Conservation (phyloP, 2,797 vertebrate genomes). For the Microcaecilia unicolor region DNA sequence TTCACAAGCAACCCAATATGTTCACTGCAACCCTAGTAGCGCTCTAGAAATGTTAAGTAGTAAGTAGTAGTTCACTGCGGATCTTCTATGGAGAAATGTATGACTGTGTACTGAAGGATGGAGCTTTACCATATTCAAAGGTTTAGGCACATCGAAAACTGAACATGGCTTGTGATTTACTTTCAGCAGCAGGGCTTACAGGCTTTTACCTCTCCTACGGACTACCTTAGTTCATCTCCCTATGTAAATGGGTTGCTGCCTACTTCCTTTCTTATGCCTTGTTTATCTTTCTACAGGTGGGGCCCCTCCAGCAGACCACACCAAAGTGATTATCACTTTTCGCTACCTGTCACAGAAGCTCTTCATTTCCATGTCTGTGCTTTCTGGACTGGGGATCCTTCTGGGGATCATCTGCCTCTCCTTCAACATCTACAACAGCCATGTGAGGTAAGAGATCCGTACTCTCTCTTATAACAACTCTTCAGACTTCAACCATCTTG, state of each 20-base stretch:
- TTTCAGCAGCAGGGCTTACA: no score
- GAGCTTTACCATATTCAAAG: no score
- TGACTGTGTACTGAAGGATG: no score
- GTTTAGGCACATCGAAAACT: no score
- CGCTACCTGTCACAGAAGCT: slow-evolving; percentile 87
- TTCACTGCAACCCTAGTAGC: no score
- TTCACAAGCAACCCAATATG: no score
- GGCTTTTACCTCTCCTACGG: neutral
- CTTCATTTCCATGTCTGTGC: slow-evolving; percentile 78
- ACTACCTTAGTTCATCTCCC: neutral
- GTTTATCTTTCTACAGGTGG: slow-evolving; percentile 48
- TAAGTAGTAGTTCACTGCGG: no score
- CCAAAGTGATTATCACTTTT: slow-evolving; percentile 80
- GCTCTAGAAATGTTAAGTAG: no score
- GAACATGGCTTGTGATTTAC: no score
- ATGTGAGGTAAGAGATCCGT: slow-evolving; percentile 69
- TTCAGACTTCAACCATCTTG: no score
- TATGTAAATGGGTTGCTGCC: slow-evolving; percentile 27
- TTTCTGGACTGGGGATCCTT: slow-evolving; percentile 81
- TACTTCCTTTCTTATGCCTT: slow-evolving; percentile 12
- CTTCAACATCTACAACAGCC: slow-evolving; percentile 92
- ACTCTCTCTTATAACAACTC: no score
- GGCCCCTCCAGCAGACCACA: slow-evolving; percentile 78
- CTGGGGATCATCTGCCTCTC: slow-evolving; percentile 81
- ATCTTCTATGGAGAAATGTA: no score